A percentile compares a stretch with the other conserved stretches of the same genome.
Evolutionary conservation across 2,888 invertebrate genomes (phyloP).

Genomic region (Alentia gelatinosa): DNA sequence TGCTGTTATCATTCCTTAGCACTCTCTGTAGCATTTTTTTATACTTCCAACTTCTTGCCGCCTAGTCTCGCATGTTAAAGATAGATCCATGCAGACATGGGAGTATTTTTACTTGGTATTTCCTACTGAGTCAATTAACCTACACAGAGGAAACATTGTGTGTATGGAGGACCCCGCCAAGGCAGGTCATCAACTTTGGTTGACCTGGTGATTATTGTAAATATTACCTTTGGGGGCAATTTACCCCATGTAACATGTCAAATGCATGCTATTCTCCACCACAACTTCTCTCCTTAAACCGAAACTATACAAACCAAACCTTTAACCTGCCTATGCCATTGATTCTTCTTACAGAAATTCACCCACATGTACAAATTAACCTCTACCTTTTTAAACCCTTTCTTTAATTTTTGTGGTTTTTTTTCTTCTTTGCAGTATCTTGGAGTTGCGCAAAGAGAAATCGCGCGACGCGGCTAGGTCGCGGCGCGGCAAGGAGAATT

Average conservation of each 20-base stretch:
- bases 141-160: background rate
- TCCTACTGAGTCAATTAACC: background rate
- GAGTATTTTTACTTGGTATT: background rate
- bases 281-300: too few species aligned
- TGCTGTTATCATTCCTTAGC: constrained; percentile 18
- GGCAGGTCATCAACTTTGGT: background rate
- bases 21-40: background rate
- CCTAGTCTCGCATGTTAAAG: background rate
- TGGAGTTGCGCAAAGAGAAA: constrained; percentile 89
- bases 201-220: background rate
- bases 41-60: background rate
- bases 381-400: background rate
- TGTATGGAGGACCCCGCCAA: background rate
- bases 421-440: constrained; percentile 71
- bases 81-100: background rate
- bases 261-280: too few species aligned
- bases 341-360: background rate
- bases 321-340: background rate
- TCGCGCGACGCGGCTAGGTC: constrained; percentile 98
- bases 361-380: background rate
- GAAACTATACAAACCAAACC: background rate
- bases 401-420: background rate
- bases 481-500: constrained; percentile 97
- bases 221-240: background rate
- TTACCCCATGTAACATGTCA: background rate